Evolutionary conservation across 2,113 vertebrate species (phyloP), one percentile per base, ranked within the genome.

Genomic region (Malurus melanocephalus): DNA sequence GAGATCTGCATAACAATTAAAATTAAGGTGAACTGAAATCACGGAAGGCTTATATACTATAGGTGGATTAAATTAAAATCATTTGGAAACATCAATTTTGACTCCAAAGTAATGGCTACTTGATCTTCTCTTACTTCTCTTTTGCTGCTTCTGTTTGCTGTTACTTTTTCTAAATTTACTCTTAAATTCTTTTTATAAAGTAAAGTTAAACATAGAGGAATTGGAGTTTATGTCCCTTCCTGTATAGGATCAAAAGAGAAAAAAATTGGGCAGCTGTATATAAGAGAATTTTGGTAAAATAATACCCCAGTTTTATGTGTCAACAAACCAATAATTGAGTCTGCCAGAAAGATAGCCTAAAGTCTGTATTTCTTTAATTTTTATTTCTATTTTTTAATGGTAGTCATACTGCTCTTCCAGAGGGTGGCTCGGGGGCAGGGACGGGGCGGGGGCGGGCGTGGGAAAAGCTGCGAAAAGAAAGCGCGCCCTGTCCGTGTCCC

Each of bases 391-490:
- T 65, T 80, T 18, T 23, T 45, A 28, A 9, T 2, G 3, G 17
- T 28, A 38, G 11, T 33, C 10, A 21, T 30, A 10, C 20, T 52
- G 4, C 11, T 77, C 13, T 64, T 52, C 21, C 43, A n/a, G 9
- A 4, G 7, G 71, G 2, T 0, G 33, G 43, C 2, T 1, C 6
- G 13, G n/a, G 24, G 26, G 6, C 35, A 14, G 53, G 32, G 38
- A 1, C 13, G 7, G 11, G 43, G 43, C 21, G 20, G 30, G 5
- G 40, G 13, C 17, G 20, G 10, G 8, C 6, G 8, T 3, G 32
- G 18, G 53, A 2, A 2, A 0, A 11, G 40, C 0, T 2, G 6
- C 0, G 8, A 5, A 1, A 4, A 3, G 1, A 0, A 1, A 8
- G 35, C 3, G 8, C 23, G 3, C 3, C 1, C 1, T 26, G 53